These are phyloP conservation scores for Enteromius thamalakanensis DNA, from an alignment of 2,797 vertebrate species.

Conservation along the genomic window DNA sequence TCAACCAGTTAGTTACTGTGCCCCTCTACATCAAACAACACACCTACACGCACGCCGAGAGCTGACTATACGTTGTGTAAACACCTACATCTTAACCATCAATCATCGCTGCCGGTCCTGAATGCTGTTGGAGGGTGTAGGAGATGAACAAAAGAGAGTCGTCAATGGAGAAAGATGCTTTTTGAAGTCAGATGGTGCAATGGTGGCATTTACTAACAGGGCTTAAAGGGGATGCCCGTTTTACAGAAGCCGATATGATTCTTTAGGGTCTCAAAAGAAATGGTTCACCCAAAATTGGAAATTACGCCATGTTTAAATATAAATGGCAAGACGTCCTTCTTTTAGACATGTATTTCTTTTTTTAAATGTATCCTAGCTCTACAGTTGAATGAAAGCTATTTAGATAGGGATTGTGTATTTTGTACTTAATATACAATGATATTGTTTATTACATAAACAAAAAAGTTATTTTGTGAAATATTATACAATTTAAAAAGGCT, in stretches of 20 bases:
- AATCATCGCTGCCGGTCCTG: conserved; percentile 13
- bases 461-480: not conserved
- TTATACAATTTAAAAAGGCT: not conserved
- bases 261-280: too few relatives aligned
- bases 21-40: conserved; percentile 57
- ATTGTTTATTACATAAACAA: not conserved
- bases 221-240: not conserved
- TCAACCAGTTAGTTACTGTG: conserved; percentile 52
- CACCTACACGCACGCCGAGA: conserved; percentile 53
- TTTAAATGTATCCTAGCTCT: too few relatives aligned
- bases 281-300: too few relatives aligned
- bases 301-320: too few relatives aligned
- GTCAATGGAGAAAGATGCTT: not conserved
- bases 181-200: not conserved
- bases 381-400: not conserved
- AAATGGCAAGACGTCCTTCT: too few relatives aligned
- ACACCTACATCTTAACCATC: conserved; percentile 39
- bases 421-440: not conserved
- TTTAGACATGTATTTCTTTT: too few relatives aligned
- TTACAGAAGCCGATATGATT: too few relatives aligned
- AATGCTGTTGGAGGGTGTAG: not conserved
- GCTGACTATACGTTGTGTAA: conserved; percentile 37
- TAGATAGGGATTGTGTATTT: not conserved
- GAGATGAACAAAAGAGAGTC: not conserved
- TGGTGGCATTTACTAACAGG: not conserved